Conservation (phyloP, 2,113 vertebrate species). For the Calyptommatus sinebrachiatus region DNA sequence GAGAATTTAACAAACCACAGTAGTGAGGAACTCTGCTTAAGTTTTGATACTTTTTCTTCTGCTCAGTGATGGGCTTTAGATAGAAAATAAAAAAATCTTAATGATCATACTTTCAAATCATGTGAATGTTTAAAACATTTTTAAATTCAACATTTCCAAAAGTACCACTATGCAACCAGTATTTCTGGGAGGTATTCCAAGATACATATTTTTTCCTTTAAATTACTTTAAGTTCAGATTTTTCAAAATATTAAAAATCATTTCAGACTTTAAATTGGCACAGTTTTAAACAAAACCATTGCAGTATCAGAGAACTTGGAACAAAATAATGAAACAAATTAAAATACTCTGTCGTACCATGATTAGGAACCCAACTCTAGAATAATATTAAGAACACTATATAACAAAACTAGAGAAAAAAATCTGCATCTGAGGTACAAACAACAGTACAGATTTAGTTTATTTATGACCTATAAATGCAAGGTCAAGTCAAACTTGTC, state of each 20-base stretch:
- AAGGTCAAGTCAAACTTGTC: slow-evolving; percentile 68
- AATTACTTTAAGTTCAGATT: slow-evolving; percentile 49
- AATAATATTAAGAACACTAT: slow-evolving; percentile 50
- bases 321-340: slow-evolving; percentile 54
- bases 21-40: neutral
- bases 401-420: slow-evolving; percentile 44
- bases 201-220: slow-evolving; percentile 45
- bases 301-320: slow-evolving; percentile 63
- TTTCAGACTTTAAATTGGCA: slow-evolving; percentile 50
- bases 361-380: slow-evolving; percentile 46
- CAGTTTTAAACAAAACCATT: slow-evolving; percentile 49
- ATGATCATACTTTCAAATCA: neutral
- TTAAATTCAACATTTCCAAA: slow-evolving; percentile 25
- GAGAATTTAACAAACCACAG: neutral
- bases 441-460: slow-evolving; percentile 63
- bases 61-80: neutral
- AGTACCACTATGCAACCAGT: slow-evolving; percentile 33
- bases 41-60: neutral
- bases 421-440: slow-evolving; percentile 65
- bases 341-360: slow-evolving; percentile 67
- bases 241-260: slow-evolving; percentile 30
- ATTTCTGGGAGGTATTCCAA: slow-evolving; percentile 51
- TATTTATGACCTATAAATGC: slow-evolving; percentile 73
- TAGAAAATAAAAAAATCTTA: neutral
- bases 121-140: neutral